Base-by-base conservation (phyloP, 2,797 vertebrate genomes). In the Myotis daubentonii region DNA sequence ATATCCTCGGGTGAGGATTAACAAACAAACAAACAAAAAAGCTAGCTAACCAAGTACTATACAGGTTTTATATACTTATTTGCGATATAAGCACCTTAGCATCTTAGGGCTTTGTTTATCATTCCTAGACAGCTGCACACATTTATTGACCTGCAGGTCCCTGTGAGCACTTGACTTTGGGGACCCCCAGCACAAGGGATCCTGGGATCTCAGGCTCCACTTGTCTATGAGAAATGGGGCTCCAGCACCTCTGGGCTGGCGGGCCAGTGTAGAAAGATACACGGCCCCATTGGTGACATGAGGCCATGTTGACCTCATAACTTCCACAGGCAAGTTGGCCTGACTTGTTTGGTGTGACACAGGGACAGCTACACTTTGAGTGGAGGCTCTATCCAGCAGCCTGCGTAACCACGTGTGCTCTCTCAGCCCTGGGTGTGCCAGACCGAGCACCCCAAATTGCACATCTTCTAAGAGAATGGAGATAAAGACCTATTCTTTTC, bases 231-330 rank as follows among this genome's bases (percentile, higher is more conserved):
- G 25, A 71, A 92, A 25, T 7, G 41, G 55, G 76, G 49, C 80
- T 93, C 5, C 70, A 44, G n/a, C 1, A 8, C 49, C 30, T 19
- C 8, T 13, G 65, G 38, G 7, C 55, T 60, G 28, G 20, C 38
- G 33, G 13, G 38, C 6, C 85, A 8, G 70, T 38, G 6, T 8
- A 41, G 60, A 47, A 30, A 49, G n/a, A 53, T 15, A 49, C 53
- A 5, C 1, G 0, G 22, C 49, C 16, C 47, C 71, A 20, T 2
- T 17, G 15, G 60, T 47, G 53, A 55, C 10, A 0, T 4, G 44
- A 71, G 49, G 53, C 62, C 44, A 8, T 2, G 11, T 7, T 44
- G 23, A 86, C 8, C 11, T 16, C 8, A 1, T 66, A 41, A 53
- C 38, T 82, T 71, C 22, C 1, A 2, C 15, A 57, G 51, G 30